phyloP scores from a whole-genome alignment of 1,140 invertebrate species.

The Drosophila truncata region DNA sequence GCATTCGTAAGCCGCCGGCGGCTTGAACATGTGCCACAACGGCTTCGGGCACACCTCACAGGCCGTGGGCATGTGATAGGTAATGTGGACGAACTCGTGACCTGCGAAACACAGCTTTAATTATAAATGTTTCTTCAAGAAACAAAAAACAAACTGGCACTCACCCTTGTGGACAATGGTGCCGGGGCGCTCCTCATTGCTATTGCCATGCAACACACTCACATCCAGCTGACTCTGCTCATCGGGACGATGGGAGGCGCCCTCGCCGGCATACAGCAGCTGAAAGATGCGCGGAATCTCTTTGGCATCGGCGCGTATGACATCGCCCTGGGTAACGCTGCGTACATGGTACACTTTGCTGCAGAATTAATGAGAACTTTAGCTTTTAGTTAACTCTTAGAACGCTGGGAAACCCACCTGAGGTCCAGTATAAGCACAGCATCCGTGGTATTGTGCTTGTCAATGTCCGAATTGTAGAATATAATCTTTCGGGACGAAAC shows the following conservation, averaged over 20 bases:
- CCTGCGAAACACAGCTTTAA: constrained; percentile 87
- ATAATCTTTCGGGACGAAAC: constrained; percentile 98
- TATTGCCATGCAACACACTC: constrained; percentile 85
- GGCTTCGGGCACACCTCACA: constrained; percentile 99
- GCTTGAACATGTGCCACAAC: constrained; percentile 98
- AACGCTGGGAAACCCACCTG: constrained; percentile 87
- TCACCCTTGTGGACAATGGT: constrained; percentile 92
- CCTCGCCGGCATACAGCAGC: constrained; percentile 96
- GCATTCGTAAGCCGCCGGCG: constrained; percentile 98
- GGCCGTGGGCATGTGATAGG: constrained; percentile 98
- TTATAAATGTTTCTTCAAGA: no score
- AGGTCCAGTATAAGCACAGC: constrained; percentile 97
- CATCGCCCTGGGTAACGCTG: constrained; percentile 99
- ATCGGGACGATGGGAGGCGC: constrained; percentile 94
- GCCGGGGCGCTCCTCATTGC: constrained; percentile 90
- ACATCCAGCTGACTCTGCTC: constrained; percentile 87
- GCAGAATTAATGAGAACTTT: neutral
- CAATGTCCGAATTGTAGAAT: constrained; percentile 98
- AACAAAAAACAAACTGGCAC: no score
- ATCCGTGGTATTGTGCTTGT: constrained; percentile 96
- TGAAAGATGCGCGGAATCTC: constrained; percentile 99
- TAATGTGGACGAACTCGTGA: constrained; percentile 98
- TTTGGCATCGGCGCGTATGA: constrained; percentile 98
- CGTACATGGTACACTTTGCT: constrained; percentile 99
- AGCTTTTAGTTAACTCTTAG: no score